These are phyloP conservation scores for Chelon labrosus DNA, from an alignment of 2,797 vertebrate genomes.

Conservation along the genomic window DNA sequence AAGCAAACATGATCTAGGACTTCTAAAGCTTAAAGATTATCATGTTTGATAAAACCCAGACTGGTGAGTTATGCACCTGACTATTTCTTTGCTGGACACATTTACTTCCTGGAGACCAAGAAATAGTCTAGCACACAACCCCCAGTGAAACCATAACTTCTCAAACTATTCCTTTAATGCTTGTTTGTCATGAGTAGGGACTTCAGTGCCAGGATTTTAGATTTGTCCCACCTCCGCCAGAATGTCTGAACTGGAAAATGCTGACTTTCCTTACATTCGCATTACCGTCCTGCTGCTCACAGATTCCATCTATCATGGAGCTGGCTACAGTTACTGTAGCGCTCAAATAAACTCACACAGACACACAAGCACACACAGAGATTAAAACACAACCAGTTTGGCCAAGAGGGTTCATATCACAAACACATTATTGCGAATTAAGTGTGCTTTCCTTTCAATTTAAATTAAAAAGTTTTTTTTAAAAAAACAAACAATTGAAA, in stretches of 20 bases:
- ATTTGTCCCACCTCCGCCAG: slow-evolving; percentile 32
- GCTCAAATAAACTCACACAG: slow-evolving; percentile 66
- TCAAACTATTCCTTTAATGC: slow-evolving; percentile 11
- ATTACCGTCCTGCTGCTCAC: slow-evolving; percentile 27
- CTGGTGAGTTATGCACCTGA: neutral
- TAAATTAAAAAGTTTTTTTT: slow-evolving; percentile 69
- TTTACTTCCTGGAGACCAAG: slow-evolving; percentile 11
- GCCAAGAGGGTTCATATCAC: slow-evolving; percentile 79
- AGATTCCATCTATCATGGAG: slow-evolving; percentile 42
- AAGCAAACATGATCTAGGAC: slow-evolving; percentile 6
- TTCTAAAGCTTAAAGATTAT: slow-evolving; percentile 2
- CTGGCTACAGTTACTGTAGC: slow-evolving; percentile 48
- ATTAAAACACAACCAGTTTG: slow-evolving; percentile 70
- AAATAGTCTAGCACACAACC: slow-evolving; percentile 6
- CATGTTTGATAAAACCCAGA: neutral
- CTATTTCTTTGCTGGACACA: neutral
- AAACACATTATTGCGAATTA: slow-evolving; percentile 90
- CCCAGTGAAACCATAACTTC: neutral
- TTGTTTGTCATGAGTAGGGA: slow-evolving; percentile 1
- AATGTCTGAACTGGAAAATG: slow-evolving; percentile 36
- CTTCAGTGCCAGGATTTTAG: neutral
- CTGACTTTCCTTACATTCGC: slow-evolving; percentile 61
- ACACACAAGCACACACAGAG: slow-evolving; percentile 64
- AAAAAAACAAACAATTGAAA: slow-evolving; percentile 65
- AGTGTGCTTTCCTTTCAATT: slow-evolving; percentile 87